Base-by-base conservation (phyloP, 1,140 invertebrate genomes). In the Sesamia nonagrioides region DNA sequence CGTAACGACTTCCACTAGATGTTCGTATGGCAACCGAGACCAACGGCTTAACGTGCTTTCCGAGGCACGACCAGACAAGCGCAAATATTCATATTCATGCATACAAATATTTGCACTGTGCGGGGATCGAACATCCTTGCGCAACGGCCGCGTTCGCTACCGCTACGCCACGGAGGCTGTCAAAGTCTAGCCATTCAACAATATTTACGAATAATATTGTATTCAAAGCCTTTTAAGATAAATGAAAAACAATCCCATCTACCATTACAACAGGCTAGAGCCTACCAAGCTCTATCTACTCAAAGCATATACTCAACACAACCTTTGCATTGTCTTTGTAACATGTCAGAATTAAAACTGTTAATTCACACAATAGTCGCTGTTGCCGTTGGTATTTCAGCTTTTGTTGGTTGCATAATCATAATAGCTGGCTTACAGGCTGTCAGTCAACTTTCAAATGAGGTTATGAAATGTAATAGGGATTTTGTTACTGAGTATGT, bases 361-460 rank as follows among this genome's bases (percentile, higher is more conserved):
- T 75, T 75, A 63, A 61, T 75, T 63, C 73, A 63, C n/a, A 63
- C 73, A 48, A 74, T 61, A 54, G 68, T 71, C 40, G 21, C 54
- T 11, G 11, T 11, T 54, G 54, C 35, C 13, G 54, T 42, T 71
- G 54, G 73, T 63, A 50, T 75, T 61, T 37, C 8, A n/a, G 54
- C 33, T 73, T 73, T 48, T 40, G 37, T 66, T 48, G 4, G 40
- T 75, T 63, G 42, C 58, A 15, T 45, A 61, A 75, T 27, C 18
- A 50, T 50, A 21, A 17, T 17, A 68, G 8, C 18, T 33, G 3
- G 7, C 9, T 61, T 60, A 60, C 56, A 50, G 50, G 52, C 42
- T 75, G 72, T 75, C 72, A 75, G 56, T 75, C 27, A 61, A 27
- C 56, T 75, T 75, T 63, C 42, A 35, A 74, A 60, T 15, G 27